phyloP scores from a whole-genome alignment of 1,140 invertebrate species.

The Melanaphis sacchari region DNA sequence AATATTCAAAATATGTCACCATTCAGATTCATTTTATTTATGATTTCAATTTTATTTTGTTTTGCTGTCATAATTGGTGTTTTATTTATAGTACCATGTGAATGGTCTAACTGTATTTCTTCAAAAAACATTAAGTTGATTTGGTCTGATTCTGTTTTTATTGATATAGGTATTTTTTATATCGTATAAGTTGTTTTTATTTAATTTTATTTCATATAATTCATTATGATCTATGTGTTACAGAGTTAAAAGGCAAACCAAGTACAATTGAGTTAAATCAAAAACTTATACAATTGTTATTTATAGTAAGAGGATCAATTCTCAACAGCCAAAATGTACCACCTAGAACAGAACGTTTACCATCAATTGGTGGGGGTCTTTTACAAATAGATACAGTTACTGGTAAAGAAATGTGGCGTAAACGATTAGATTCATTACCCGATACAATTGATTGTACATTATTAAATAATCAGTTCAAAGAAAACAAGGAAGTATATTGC shows the following conservation, averaged over 20 bases:
- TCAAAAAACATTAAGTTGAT: not conserved
- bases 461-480: conserved; percentile 24
- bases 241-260: conserved; percentile 42
- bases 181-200: not conserved
- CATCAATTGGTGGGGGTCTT: conserved; percentile 40
- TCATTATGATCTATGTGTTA: not conserved
- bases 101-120: conserved; percentile 16
- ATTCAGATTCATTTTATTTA: not conserved
- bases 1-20: conserved; percentile 37
- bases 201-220: not conserved
- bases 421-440: conserved; percentile 27
- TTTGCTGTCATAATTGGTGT: conserved; percentile 7
- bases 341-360: conserved; percentile 49
- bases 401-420: conserved; percentile 48
- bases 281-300: conserved; percentile 21
- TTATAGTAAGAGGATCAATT: conserved; percentile 45
- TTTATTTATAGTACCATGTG: conserved; percentile 31
- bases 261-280: conserved; percentile 33
- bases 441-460: conserved; percentile 50
- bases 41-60: conserved; percentile 13
- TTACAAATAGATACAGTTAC: conserved; percentile 16
- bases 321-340: conserved; percentile 45
- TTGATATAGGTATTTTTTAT: conserved; percentile 30
- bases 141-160: conserved; percentile 16
- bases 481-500: conserved; percentile 38